A percentile compares a stretch with the other conserved stretches of the same genome.
These are phyloP conservation scores for Synergus laeviventris DNA, from an alignment of 2,888 invertebrate species.

Conservation along the genomic window DNA sequence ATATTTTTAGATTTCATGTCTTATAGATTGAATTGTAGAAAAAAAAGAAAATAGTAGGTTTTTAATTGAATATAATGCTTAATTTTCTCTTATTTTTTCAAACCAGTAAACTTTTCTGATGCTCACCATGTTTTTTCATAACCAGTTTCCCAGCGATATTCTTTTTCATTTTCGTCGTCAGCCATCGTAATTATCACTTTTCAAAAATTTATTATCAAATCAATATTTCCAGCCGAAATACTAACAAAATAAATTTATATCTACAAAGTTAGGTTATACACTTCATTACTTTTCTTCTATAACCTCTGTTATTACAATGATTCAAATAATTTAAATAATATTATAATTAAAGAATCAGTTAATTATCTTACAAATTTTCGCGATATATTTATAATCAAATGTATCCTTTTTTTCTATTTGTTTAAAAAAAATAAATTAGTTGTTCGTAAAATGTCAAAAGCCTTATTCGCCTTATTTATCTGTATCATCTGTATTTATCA, in stretches of 20 bases:
- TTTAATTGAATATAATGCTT: not conserved
- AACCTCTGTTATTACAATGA: not conserved
- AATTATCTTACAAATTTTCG: not conserved
- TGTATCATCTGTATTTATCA: no score
- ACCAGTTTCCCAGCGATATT: constrained; percentile 96
- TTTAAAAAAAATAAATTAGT: not conserved
- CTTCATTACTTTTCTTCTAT: not conserved
- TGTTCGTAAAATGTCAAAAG: not conserved
- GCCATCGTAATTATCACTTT: constrained; percentile 78
- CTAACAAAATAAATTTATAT: not conserved
- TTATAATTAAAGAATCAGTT: not conserved
- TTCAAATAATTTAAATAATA: not conserved
- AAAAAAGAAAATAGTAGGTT: constrained; percentile 19
- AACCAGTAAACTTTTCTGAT: constrained; percentile 43
- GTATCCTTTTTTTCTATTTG: not conserved
- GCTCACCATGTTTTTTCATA: constrained; percentile 94
- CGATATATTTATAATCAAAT: not conserved
- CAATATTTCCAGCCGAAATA: not conserved
- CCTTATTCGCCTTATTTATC: no score
- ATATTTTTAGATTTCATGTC: constrained; percentile 7
- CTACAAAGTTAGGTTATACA: not conserved
- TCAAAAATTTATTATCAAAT: not conserved
- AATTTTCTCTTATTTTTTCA: not conserved
- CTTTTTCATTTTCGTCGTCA: constrained; percentile 87
- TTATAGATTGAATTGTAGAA: constrained; percentile 25